phyloP scores from a whole-genome alignment of 2,888 invertebrate genomes.

The Polymixis flavicincta region DNA sequence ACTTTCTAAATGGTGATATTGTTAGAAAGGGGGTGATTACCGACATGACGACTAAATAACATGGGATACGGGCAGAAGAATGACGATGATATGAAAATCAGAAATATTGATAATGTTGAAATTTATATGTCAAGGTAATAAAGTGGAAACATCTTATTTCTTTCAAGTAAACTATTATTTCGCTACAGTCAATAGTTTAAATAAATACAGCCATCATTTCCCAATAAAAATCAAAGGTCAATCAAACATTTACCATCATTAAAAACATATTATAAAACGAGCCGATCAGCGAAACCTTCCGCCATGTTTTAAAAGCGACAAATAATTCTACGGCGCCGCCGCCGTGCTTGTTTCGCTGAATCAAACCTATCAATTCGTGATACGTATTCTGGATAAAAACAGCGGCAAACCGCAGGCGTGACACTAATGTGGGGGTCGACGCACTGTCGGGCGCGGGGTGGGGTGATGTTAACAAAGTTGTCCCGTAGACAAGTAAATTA shows the following conservation, averaged over 20 bases:
- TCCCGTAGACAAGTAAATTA: constrained; percentile 60
- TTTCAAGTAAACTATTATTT: neutral
- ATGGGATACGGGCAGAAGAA: too few species aligned
- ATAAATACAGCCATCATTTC: neutral
- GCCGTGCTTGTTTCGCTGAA: constrained; percentile 15
- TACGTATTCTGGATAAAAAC: constrained; percentile 49
- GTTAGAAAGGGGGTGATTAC: too few species aligned
- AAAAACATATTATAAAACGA: constrained; percentile 16
- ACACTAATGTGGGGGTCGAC: constrained; percentile 55
- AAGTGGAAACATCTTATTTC: neutral
- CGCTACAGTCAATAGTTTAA: neutral
- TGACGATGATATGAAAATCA: too few species aligned
- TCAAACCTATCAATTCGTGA: constrained; percentile 48
- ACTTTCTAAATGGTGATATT: too few species aligned
- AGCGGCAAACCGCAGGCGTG: constrained; percentile 43
- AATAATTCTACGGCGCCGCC: constrained; percentile 7
- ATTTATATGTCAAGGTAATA: too few species aligned
- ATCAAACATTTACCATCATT: constrained; percentile 1
- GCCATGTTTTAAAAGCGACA: constrained; percentile 37
- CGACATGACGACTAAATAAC: too few species aligned
- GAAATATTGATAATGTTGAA: too few species aligned
- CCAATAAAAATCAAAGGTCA: constrained; percentile 5
- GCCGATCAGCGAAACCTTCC: neutral
- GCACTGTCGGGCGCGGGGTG: constrained; percentile 25
- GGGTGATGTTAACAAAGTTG: constrained; percentile 58